A percentile compares a stretch with the other conserved stretches of the same genome.
Evolutionary conservation across 64 coral and sea anemone species (phyloP).

Genomic region (Dendrophyllia cribrosa): DNA sequence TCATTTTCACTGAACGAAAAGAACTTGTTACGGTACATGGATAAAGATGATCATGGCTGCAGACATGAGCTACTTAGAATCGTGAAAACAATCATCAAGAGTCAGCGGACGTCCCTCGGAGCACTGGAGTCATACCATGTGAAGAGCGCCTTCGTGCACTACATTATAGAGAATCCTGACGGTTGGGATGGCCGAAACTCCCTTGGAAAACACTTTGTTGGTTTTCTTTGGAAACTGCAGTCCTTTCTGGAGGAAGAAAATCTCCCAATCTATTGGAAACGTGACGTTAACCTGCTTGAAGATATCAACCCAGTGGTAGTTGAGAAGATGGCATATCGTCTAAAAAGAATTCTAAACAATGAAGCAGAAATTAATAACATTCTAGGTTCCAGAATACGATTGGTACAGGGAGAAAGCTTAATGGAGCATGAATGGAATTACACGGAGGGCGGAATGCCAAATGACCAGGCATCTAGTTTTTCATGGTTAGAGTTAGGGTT

Average conservation of each 20-base stretch:
- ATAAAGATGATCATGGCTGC: conserved; percentile 60
- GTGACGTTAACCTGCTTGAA: conserved; percentile 47
- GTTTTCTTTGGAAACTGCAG: conserved; percentile 24
- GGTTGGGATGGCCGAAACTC: neutral
- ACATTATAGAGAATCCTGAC: neutral
- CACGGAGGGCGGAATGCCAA: no score
- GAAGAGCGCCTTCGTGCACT: conserved; percentile 77
- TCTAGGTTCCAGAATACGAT: neutral
- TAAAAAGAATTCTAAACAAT: conserved; percentile 31
- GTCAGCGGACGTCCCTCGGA: conserved; percentile 42
- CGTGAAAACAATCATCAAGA: conserved; percentile 51
- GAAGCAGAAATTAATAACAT: conserved; percentile 13
- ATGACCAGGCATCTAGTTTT: no score
- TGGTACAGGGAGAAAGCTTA: no score
- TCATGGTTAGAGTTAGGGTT: no score
- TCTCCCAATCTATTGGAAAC: conserved; percentile 50
- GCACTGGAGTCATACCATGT: conserved; percentile 67
- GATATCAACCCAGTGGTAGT: conserved; percentile 19
- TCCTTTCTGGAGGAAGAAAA: neutral
- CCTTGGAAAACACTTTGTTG: conserved; percentile 50
- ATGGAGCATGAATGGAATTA: no score
- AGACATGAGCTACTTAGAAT: conserved; percentile 74
- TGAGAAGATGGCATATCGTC: conserved; percentile 36
- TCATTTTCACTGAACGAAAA: conserved; percentile 82
- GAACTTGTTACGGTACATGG: conserved; percentile 31